These are phyloP conservation scores for Desmophyllum pertusum DNA, from an alignment of 92 coral and sea anemone genomes.

Conservation along the genomic window DNA sequence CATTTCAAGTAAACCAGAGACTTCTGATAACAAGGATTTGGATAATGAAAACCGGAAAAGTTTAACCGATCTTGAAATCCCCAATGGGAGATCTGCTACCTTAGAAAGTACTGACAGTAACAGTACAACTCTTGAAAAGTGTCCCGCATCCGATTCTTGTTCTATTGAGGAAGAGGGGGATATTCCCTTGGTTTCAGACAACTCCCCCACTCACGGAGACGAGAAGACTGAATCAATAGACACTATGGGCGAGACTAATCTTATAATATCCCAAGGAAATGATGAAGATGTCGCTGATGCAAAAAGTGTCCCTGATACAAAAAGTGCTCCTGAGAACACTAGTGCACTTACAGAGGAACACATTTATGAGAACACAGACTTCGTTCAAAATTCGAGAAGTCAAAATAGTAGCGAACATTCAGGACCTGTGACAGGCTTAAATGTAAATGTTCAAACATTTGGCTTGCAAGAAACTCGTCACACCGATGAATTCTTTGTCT, in stretches of 20 bases:
- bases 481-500: conserved; percentile 18
- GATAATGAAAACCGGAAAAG: conserved; percentile 35
- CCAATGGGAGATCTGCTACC: conserved; percentile 23
- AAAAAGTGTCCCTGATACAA: neutral
- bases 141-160: neutral
- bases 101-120: conserved; percentile 19
- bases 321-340: neutral
- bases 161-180: neutral
- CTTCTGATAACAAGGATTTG: neutral
- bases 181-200: neutral
- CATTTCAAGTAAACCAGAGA: conserved; percentile 36
- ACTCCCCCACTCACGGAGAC: neutral
- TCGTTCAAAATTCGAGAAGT: neutral
- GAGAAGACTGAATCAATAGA: neutral
- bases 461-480: conserved; percentile 11
- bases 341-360: neutral
- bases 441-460: neutral
- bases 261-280: conserved; percentile 11
- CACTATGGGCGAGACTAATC: neutral
- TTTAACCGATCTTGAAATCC: conserved; percentile 50
- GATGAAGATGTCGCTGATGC: no score
- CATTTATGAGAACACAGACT: conserved; percentile 23
- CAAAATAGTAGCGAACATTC: neutral
- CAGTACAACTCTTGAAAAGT: neutral
- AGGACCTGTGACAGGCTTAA: neutral